Base-by-base conservation (phyloP, 2,888 invertebrate species). In the Seira musarum region DNA sequence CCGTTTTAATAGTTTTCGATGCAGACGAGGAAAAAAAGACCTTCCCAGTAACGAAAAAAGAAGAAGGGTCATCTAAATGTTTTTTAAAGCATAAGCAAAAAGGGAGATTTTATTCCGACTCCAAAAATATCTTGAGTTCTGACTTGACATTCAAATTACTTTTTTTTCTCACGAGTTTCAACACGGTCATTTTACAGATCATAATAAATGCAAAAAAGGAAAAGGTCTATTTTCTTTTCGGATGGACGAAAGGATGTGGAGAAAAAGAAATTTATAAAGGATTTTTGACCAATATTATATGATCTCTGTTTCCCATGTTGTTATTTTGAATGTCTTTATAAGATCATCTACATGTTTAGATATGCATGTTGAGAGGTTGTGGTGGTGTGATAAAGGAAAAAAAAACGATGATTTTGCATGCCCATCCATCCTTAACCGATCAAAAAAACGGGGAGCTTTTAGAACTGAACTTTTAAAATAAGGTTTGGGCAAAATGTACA, bases 21-120 rank as follows among this genome's bases (percentile, higher is more conserved):
- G 25, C 6, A 24, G 35, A 66, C 57, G 46, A 21, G 2, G 13
- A 15, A 53, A 53, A 53, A 53, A 53, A 53, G 13, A 3, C 6
- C 15, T 17, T 15, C 3, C 3, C 2, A 53, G 53, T 53, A n/a
- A 15, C 3, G 53, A 13, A 3, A 30, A 67, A 74, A 75, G 68
- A 46, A 40, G 64, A 49, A 65, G 64, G 57, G 60, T 60, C 40
- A 68, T 57, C 69, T 61, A 53, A 8, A 53, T 53, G 13, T 17
- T 13, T 53, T 53, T 53, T 17, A 30, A 8, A 5, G 8, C 30
- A 30, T 30, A 53, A 53, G 53, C 53, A 53, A 53, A 53, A 53
- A 53, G 15, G 53, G 53, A 15, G 17, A 17, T 53, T 53, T 53
- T 53, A 53, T 53, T 53, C 15, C 53, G 53, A 53, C 53, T 53